Evolutionary conservation across 2,888 invertebrate genomes (phyloP).

Genomic region (Mythimna ferrago): DNA sequence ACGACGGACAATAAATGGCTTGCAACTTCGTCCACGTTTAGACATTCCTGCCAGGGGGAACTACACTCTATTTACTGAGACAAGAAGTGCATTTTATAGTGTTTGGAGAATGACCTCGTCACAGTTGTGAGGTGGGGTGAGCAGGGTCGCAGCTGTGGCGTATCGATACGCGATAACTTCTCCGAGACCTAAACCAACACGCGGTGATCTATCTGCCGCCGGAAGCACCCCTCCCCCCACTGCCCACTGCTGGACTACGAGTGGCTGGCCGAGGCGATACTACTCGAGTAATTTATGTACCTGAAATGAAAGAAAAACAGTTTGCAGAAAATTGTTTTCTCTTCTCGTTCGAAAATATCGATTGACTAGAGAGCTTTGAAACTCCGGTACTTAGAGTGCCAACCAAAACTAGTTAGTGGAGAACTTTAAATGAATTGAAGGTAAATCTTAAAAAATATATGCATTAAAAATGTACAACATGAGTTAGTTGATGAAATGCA

Average conservation of each 20-base stretch:
- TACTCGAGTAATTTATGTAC: slow-evolving; percentile 24
- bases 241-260: slow-evolving; percentile 14
- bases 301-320: slow-evolving; percentile 41
- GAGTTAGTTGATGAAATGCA: slow-evolving; percentile 33
- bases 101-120: slow-evolving; percentile 41
- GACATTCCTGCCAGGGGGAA: slow-evolving; percentile 20
- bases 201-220: slow-evolving; percentile 60
- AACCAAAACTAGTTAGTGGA: not conserved
- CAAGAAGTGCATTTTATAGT: slow-evolving; percentile 53
- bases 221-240: slow-evolving; percentile 24
- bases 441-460: not conserved
- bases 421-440: too few species aligned
- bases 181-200: slow-evolving; percentile 66
- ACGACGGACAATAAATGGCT: slow-evolving; percentile 64
- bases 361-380: not conserved
- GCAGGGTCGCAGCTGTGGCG: slow-evolving; percentile 59
- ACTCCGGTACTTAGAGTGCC: not conserved
- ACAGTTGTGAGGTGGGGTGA: slow-evolving; percentile 44
- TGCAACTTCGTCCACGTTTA: slow-evolving; percentile 58
- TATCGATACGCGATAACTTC: slow-evolving; percentile 64
- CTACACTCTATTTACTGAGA: slow-evolving; percentile 30
- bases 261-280: not conserved
- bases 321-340: slow-evolving; percentile 11
- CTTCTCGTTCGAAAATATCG: not conserved
- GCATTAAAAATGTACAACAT: slow-evolving; percentile 18